phyloP scores from a whole-genome alignment of 2,888 invertebrate genomes.

The Noctua janthina region DNA sequence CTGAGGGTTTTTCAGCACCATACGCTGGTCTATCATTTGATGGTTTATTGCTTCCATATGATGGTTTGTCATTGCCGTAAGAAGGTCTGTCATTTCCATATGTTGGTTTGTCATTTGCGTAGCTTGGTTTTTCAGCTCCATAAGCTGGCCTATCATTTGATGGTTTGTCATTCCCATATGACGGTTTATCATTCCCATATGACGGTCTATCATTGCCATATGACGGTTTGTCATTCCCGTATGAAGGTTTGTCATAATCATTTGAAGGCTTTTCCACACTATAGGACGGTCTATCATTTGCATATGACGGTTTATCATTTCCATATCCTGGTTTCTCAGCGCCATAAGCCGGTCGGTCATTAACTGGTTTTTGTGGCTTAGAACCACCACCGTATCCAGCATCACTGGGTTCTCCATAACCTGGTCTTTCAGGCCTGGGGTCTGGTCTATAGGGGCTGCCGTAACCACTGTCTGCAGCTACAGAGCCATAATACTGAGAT shows the following conservation, averaged over 20 bases:
- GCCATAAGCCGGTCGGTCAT: constrained; percentile 57
- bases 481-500: constrained; percentile 66
- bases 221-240: constrained; percentile 45
- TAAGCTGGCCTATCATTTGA: constrained; percentile 40
- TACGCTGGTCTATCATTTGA: constrained; percentile 30
- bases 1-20: constrained; percentile 55
- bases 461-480: constrained; percentile 62
- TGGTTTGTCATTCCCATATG: constrained; percentile 22
- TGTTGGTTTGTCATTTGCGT: constrained; percentile 45
- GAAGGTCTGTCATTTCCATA: constrained; percentile 48
- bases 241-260: constrained; percentile 56
- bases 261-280: constrained; percentile 55
- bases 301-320: constrained; percentile 22
- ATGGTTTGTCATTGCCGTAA: constrained; percentile 44
- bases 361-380: constrained; percentile 53
- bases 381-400: constrained; percentile 40
- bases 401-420: constrained; percentile 50
- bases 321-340: constrained; percentile 44
- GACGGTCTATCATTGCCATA: constrained; percentile 46
- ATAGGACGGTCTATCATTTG: constrained; percentile 42
- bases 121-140: constrained; percentile 57
- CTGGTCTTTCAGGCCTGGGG: constrained; percentile 51
- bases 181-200: constrained; percentile 43
- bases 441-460: constrained; percentile 48
- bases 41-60: constrained; percentile 43